Evolutionary conservation across 2,888 invertebrate genomes (phyloP), one percentile per base, ranked within the genome.

Genomic region (Lampropteryx suffumata): DNA sequence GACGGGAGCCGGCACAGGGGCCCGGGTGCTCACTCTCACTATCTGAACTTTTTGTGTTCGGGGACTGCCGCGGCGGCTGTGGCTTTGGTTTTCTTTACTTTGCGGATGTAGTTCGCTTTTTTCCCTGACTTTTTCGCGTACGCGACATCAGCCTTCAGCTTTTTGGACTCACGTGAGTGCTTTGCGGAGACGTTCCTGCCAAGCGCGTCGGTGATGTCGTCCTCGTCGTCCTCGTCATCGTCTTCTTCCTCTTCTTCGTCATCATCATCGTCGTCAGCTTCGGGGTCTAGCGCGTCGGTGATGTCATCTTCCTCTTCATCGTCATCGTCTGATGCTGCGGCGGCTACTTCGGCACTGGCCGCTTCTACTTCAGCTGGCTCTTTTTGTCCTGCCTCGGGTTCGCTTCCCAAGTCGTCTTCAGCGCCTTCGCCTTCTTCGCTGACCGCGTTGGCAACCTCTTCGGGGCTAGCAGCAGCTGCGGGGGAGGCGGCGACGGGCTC

Each of bases 161-260:
- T 92, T 93, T 94, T 95, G 76, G 95, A 96, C 96, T 96, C 95
- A 96, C 96, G 96, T 95, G 96, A 92, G 91, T 88, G 81, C 76
- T 89, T 89, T 46, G 69, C 68, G 61, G 79, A 74, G 73, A 68
- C 68, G 50, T 84, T 85, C 75, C 90, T 88, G 76, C 84, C 86
- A 82, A 95, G 92, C 67, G 92, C 92, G 71, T 94, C 93, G 55
- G 90, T 91, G 66, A 92, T 91, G 72, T 94, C 93, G 65, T 94
- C 92, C 55, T 93, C 94, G 58, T 92, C 92, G 43, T 92, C 93
- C 47, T 93, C 94, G 51, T 93, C 93, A 32, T 92, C 92, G 13
- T 93, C 93, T 14, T 93, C 93, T 2, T 93, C 93, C 14, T 93
- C 93, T 21, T 94, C 94, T 14, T 93, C 94, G 41, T 94, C 93